These are phyloP conservation scores for Apamea epomidion DNA, from an alignment of 2,888 invertebrate genomes.

Conservation along the genomic window DNA sequence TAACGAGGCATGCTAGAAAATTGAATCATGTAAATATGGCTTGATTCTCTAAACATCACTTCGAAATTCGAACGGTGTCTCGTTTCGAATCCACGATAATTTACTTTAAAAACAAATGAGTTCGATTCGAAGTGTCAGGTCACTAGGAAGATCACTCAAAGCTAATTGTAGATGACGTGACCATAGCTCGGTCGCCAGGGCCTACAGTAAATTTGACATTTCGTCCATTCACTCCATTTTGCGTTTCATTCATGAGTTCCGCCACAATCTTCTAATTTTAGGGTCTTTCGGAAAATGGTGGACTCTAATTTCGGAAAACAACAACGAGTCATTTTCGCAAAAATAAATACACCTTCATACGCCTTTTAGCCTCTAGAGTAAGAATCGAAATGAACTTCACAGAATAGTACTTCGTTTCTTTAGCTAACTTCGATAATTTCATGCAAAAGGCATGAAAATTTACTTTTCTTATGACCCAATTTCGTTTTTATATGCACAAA, in stretches of 20 bases:
- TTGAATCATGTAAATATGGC: no score
- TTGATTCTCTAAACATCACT: no score
- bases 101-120: no score
- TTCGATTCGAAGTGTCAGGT: no score
- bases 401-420: neutral
- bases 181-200: neutral
- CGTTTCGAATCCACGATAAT: no score
- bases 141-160: neutral
- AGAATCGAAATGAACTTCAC: neutral
- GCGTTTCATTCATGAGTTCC: neutral
- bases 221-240: neutral
- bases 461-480: constrained; percentile 30
- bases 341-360: no score
- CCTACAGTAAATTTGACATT: no score
- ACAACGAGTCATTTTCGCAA: no score
- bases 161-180: neutral
- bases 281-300: no score
- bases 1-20: no score
- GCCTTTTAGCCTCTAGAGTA: neutral
- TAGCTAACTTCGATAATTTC: constrained; percentile 1
- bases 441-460: constrained; percentile 10
- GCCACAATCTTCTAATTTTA: neutral
- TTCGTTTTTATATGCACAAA: constrained; percentile 35
- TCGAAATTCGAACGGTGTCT: neutral
- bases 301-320: no score